Evolutionary conservation across 2,113 vertebrate species (phyloP).

Genomic region (Cyrtonyx montezumae): DNA sequence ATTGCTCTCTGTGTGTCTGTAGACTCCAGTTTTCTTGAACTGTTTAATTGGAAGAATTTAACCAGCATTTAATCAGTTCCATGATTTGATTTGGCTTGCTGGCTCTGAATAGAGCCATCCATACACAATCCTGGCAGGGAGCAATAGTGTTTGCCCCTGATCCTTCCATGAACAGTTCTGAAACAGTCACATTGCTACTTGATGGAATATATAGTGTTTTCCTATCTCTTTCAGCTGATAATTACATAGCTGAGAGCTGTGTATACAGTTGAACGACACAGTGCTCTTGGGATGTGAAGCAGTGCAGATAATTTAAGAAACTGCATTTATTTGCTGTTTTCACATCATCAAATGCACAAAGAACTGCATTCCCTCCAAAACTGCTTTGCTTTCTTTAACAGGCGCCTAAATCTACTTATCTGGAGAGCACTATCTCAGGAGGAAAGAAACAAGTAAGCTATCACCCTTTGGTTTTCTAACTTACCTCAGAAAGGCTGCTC

Average conservation of each 20-base stretch:
- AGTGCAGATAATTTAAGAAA: conserved; percentile 15
- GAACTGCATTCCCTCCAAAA: background rate
- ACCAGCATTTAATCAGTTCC: conserved; percentile 3
- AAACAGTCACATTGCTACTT: background rate
- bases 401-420: conserved; percentile 79
- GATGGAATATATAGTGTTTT: background rate
- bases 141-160: background rate
- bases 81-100: conserved; percentile 13
- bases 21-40: background rate
- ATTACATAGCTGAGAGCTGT: conserved; percentile 4
- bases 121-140: conserved; percentile 9
- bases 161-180: background rate
- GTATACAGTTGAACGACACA: background rate
- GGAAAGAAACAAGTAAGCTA: conserved; percentile 82
- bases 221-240: conserved; percentile 40
- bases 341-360: background rate
- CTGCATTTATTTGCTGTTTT: conserved; percentile 25
- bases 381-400: conserved; percentile 66
- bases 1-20: background rate
- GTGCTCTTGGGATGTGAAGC: conserved; percentile 44
- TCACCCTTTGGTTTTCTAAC: background rate
- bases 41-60: conserved; percentile 7
- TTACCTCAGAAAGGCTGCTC: background rate
- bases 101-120: background rate
- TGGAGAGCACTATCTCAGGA: conserved; percentile 82